These are phyloP conservation scores for Limanda limanda DNA, from an alignment of 2,113 vertebrate genomes.

Conservation along the genomic window DNA sequence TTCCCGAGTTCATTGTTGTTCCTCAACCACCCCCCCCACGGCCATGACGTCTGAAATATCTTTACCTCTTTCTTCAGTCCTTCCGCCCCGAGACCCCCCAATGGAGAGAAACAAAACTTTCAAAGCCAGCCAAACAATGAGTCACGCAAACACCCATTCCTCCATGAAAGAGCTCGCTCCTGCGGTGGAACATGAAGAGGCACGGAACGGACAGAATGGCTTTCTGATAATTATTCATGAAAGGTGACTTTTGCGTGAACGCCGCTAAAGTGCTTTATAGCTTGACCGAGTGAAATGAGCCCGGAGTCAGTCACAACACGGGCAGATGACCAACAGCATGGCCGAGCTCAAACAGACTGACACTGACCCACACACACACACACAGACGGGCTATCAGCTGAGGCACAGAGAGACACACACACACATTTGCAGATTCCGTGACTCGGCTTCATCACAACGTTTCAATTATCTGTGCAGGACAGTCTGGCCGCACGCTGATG, in stretches of 20 bases:
- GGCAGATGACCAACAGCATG: conserved; percentile 69
- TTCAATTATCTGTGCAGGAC: conserved; percentile 76
- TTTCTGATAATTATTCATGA: conserved; percentile 75
- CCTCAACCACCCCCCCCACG: conserved; percentile 11
- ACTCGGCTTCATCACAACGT: conserved; percentile 52
- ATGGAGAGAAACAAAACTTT: conserved; percentile 66
- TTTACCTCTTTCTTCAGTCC: conserved; percentile 61
- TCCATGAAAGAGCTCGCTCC: conserved; percentile 57
- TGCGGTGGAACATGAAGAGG: conserved; percentile 63
- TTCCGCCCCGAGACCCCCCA: conserved; percentile 45
- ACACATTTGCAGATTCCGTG: conserved; percentile 54
- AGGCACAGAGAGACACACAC: background rate
- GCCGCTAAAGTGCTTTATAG: conserved; percentile 47
- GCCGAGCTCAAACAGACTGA: conserved; percentile 48
- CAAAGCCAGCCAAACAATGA: conserved; percentile 73
- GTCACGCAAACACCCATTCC: conserved; percentile 53
- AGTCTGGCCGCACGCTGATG: conserved; percentile 68
- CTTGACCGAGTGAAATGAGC: conserved; percentile 53
- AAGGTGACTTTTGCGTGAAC: conserved; percentile 68
- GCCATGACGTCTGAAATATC: conserved; percentile 46
- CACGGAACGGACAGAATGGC: conserved; percentile 64
- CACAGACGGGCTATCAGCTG: conserved; percentile 1
- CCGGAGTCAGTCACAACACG: conserved; percentile 62
- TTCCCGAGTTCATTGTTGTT: conserved; percentile 41
- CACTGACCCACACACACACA: conserved; percentile 20